Evolutionary conservation across 2,797 vertebrate genomes (phyloP), one percentile per base, ranked within the genome.

Genomic region (Benthosema pterotum): DNA sequence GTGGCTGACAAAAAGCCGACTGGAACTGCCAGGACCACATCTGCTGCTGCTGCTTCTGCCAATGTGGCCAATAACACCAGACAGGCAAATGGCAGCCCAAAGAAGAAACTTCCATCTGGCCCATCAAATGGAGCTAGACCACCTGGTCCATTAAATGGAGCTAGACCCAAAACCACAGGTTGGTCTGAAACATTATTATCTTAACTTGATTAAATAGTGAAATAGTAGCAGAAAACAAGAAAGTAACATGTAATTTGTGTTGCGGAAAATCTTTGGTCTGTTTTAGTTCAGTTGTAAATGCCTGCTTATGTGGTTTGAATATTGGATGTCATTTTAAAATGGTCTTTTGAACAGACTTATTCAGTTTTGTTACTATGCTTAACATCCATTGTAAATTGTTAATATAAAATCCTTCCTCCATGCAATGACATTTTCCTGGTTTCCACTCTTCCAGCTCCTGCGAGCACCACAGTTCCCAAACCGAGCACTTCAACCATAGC

Each of bases 121-220:
- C 63, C 82, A 38, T 64, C 54, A 32, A 81, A 64, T 45, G 79
- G 56, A 42, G 52, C 79, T 4, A 90, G 71, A 83, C 75, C 85
- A 32, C 0, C 28, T 7, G 28, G 28, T 7, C 28, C 82, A 38
- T 64, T 57, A 25, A 81, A 64, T 46, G 79, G 55, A 42, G 52
- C 80, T 3, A 90, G 71, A 83, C 75, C 85, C 60, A 93, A 88
- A 85, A 80, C 67, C 22, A 68, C 87, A 78, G 77, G 92, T 92
- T 65, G 53, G 72, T 69, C 13, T 38, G 11, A 32, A 32, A 7
- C 28, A 38, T 38, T 38, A 25, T 9, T 38, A 38, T 38, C 2
- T 38, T 38, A 38, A 9, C 7, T 9, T 32, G 1, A 32, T 32
- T 32, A 32, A 32, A 32, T 38, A 9, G 32, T 9, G 11, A 32